Evolutionary conservation across 1,140 invertebrate genomes (phyloP).

Genomic region (Micrasema minimum): DNA sequence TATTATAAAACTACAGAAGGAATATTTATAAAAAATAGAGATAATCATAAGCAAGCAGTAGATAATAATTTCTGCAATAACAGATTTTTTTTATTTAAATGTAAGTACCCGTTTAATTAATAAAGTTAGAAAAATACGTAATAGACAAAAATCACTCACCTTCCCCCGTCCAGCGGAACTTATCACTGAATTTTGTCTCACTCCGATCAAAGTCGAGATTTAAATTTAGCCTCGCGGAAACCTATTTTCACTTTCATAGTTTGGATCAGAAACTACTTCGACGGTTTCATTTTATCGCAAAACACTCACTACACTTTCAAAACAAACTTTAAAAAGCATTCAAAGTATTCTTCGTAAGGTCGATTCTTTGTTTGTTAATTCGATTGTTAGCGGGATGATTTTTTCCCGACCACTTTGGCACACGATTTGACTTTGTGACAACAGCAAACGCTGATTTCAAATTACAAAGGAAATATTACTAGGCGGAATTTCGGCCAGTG

Average conservation of each 20-base stretch:
- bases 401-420: conserved; percentile 15
- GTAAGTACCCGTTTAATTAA: too few species aligned
- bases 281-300: not conserved
- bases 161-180: conserved; percentile 7
- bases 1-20: too few species aligned
- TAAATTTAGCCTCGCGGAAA: conserved; percentile 38
- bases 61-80: too few species aligned
- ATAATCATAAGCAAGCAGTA: too few species aligned
- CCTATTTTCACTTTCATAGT: conserved; percentile 28
- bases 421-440: conserved; percentile 1
- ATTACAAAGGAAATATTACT: not conserved
- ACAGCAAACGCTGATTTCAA: conserved; percentile 14
- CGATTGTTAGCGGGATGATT: conserved; percentile 16
- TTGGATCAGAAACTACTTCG: not conserved
- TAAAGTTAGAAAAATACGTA: too few species aligned
- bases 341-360: conserved; percentile 20
- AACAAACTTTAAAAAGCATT: conserved; percentile 20
- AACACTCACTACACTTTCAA: conserved; percentile 1
- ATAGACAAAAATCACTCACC: conserved; percentile 10
- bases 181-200: conserved; percentile 15
- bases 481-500: too few species aligned
- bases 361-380: conserved; percentile 25
- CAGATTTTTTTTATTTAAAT: too few species aligned
- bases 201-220: conserved; percentile 28
- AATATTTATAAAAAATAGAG: too few species aligned